Percentiles rank a stretch among this genome's conserved stretches.
These are phyloP conservation scores for Choristoneura fumiferana DNA, from an alignment of 1,140 invertebrate genomes.

Conservation along the genomic window DNA sequence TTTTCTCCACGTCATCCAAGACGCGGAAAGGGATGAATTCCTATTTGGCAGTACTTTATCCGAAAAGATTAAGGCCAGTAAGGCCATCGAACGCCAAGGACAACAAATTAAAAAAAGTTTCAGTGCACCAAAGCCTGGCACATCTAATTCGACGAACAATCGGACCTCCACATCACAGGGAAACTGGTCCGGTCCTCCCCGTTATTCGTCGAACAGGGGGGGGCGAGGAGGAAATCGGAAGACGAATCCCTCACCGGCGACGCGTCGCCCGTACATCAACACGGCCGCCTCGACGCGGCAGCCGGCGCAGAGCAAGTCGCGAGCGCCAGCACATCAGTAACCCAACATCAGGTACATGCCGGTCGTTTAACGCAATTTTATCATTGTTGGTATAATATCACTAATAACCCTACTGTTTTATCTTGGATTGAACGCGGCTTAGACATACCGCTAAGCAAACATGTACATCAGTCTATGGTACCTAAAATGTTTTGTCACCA, in stretches of 20 bases:
- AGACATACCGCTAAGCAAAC: background rate
- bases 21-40: slow-evolving; percentile 6
- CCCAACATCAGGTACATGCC: slow-evolving; percentile 19
- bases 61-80: slow-evolving; percentile 16
- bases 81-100: slow-evolving; percentile 18
- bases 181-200: slow-evolving; percentile 19
- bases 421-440: background rate
- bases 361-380: background rate
- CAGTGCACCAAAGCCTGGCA: background rate
- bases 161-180: slow-evolving; percentile 6
- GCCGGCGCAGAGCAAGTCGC: background rate
- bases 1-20: slow-evolving; percentile 13
- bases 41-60: slow-evolving; percentile 15
- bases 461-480: background rate
- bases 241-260: background rate
- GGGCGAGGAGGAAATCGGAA: slow-evolving; percentile 17
- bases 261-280: slow-evolving; percentile 1
- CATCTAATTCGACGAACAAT: background rate
- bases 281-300: background rate
- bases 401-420: background rate
- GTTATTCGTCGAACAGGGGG: slow-evolving; percentile 20
- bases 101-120: slow-evolving; percentile 15
- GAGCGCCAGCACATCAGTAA: slow-evolving; percentile 10
- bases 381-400: slow-evolving; percentile 3
- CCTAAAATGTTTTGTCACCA: background rate